phyloP scores from a whole-genome alignment of 2,888 invertebrate species.

The Odontomyia ornata region DNA sequence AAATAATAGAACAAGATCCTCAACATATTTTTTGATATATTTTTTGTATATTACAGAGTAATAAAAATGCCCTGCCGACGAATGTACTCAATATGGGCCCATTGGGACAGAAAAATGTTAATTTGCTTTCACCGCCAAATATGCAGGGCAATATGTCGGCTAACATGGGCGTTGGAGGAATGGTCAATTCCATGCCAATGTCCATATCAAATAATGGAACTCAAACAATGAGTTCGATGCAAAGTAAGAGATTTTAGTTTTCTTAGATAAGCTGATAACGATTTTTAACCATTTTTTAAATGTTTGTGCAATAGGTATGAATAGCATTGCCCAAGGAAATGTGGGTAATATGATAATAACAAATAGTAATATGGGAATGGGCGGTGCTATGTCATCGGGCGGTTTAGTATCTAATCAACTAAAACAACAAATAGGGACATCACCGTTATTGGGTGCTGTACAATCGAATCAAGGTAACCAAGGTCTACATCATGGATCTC shows the following conservation, averaged over 20 bases:
- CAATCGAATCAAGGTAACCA: slow-evolving; percentile 56
- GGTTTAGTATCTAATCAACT: slow-evolving; percentile 79
- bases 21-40: too few relatives aligned
- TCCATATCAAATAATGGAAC: slow-evolving; percentile 79
- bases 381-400: slow-evolving; percentile 74
- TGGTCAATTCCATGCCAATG: slow-evolving; percentile 75
- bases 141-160: slow-evolving; percentile 81
- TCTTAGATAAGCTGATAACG: background rate
- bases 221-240: slow-evolving; percentile 78
- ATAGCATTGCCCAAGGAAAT: slow-evolving; percentile 70
- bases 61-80: slow-evolving; percentile 61
- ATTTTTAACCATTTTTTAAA: background rate
- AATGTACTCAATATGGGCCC: slow-evolving; percentile 78
- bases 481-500: slow-evolving; percentile 59
- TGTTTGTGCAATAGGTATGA: slow-evolving; percentile 68
- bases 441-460: slow-evolving; percentile 51
- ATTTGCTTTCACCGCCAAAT: slow-evolving; percentile 85
- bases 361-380: slow-evolving; percentile 76
- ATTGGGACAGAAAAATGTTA: slow-evolving; percentile 84
- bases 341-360: slow-evolving; percentile 82
- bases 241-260: slow-evolving; percentile 65
- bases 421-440: slow-evolving; percentile 75
- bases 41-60: slow-evolving; percentile 56
- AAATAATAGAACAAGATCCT: too few relatives aligned
- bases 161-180: slow-evolving; percentile 72